These are phyloP conservation scores for Ischnus inquisitorius DNA, from an alignment of 2,888 invertebrate genomes.

Conservation along the genomic window DNA sequence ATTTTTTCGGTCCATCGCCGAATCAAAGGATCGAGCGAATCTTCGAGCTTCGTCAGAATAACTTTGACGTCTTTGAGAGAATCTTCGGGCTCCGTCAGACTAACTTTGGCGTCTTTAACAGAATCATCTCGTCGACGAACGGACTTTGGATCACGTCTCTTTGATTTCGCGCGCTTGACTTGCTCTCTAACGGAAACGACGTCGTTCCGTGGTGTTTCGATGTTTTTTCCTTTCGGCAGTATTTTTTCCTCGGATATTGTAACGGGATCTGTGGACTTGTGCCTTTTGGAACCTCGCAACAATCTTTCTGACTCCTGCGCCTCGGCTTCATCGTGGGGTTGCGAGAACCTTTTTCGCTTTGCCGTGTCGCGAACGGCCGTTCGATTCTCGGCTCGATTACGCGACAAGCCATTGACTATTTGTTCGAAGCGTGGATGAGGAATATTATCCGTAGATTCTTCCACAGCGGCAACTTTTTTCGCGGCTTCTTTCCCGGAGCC, in stretches of 20 bases:
- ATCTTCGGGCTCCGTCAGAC: conserved; percentile 45
- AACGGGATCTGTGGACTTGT: background rate
- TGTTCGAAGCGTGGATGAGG: background rate
- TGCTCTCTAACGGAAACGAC: background rate
- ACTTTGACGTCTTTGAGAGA: conserved; percentile 33
- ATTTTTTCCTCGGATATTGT: background rate
- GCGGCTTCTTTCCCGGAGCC: background rate
- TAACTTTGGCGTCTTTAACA: conserved; percentile 34
- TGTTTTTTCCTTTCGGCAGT: background rate
- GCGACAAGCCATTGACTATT: background rate
- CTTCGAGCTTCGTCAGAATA: conserved; percentile 59
- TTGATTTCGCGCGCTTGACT: background rate
- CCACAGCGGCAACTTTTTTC: background rate
- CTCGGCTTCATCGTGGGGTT: background rate
- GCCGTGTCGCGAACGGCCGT: background rate
- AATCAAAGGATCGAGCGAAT: conserved; percentile 61
- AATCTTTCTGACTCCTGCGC: background rate
- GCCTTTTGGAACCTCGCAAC: background rate
- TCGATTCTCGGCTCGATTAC: background rate
- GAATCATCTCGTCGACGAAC: background rate
- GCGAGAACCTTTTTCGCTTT: background rate
- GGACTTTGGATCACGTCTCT: background rate
- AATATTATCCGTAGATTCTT: background rate
- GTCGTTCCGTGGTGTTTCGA: background rate
- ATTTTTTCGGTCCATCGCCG: conserved; percentile 62